Percentiles rank a stretch among this genome's conserved stretches.
Evolutionary conservation across 1,140 invertebrate species (phyloP).

Genomic region (Stegodyphus mimosarum): DNA sequence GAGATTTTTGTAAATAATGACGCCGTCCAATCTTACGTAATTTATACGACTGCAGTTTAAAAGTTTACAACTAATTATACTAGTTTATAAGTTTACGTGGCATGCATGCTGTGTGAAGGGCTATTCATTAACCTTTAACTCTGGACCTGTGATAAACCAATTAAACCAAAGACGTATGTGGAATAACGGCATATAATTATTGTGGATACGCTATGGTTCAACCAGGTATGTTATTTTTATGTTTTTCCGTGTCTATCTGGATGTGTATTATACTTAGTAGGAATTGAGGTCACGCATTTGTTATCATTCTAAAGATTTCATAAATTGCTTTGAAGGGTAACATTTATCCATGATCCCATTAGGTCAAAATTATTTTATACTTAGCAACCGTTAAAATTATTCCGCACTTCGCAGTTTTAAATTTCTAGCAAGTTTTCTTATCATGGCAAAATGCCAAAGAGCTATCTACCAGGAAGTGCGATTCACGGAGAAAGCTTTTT

Average conservation of each 20-base stretch:
- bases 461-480: constrained; percentile 41
- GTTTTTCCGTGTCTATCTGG: constrained; percentile 1
- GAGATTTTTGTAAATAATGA: background rate
- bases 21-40: constrained; percentile 11
- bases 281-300: too few relatives aligned
- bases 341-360: too few relatives aligned
- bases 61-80: background rate
- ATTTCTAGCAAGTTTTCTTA: too few relatives aligned
- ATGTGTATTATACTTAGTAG: background rate
- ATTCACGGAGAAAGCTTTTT: constrained; percentile 18
- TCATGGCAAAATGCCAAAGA: constrained; percentile 35
- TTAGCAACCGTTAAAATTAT: too few relatives aligned
- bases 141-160: background rate
- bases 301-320: too few relatives aligned
- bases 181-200: constrained; percentile 1
- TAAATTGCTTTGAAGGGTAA: too few relatives aligned
- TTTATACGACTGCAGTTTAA: background rate
- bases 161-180: constrained; percentile 19
- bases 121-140: too few relatives aligned
- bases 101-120: background rate
- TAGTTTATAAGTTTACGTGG: constrained; percentile 37
- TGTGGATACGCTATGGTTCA: constrained; percentile 50
- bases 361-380: too few relatives aligned
- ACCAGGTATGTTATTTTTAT: constrained; percentile 30
- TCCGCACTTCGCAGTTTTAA: too few relatives aligned